Conservation (phyloP, 2,888 invertebrate species). For the Amiota minor region DNA sequence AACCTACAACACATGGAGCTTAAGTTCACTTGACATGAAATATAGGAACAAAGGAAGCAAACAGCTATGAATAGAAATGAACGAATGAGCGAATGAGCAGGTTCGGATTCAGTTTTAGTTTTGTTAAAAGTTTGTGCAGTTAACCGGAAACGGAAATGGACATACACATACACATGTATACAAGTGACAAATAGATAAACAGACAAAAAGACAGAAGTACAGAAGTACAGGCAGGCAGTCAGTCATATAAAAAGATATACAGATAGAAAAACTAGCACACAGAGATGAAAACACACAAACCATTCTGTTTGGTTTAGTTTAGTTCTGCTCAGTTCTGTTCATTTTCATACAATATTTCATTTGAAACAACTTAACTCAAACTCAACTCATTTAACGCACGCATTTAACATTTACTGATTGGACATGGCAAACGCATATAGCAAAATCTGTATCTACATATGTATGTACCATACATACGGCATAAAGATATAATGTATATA, state of each 20-base stretch:
- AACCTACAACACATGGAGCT: too few species aligned
- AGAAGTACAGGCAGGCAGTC: too few species aligned
- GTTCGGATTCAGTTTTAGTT: background rate
- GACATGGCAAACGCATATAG: background rate
- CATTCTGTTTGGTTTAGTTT: background rate
- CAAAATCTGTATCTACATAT: background rate
- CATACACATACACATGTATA: background rate
- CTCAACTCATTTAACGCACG: background rate
- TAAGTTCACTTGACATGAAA: too few species aligned
- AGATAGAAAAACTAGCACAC: background rate
- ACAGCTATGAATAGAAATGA: background rate
- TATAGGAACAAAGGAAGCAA: background rate
- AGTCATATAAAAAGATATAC: background rate
- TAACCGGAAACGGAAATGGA: constrained; percentile 17
- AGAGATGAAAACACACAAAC: background rate
- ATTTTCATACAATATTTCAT: background rate
- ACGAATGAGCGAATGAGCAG: background rate
- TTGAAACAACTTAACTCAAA: background rate
- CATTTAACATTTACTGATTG: background rate
- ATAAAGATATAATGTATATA: too few species aligned
- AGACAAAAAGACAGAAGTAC: background rate
- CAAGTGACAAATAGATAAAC: background rate
- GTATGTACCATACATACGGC: background rate
- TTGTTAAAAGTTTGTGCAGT: constrained; percentile 6
- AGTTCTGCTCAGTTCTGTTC: too few species aligned